These are phyloP conservation scores for Artibeus jamaicensis DNA, from an alignment of 2,797 vertebrate genomes.

Conservation along the genomic window DNA sequence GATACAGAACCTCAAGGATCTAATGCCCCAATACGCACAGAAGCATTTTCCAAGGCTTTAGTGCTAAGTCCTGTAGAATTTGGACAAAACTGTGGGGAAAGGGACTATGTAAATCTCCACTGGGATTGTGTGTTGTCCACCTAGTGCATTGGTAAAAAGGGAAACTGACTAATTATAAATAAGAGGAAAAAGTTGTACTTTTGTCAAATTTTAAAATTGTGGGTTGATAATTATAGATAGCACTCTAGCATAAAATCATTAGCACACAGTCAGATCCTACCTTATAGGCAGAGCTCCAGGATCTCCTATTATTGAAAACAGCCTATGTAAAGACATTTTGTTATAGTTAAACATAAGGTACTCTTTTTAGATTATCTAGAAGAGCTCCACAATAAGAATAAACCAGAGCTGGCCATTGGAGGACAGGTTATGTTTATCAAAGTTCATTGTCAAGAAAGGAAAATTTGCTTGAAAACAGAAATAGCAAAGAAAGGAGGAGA, in stretches of 20 bases:
- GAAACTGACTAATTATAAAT: not conserved
- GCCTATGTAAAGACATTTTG: not conserved
- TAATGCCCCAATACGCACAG: not conserved
- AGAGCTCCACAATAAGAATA: not conserved
- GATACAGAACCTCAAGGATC: not conserved
- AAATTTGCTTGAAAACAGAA: not conserved
- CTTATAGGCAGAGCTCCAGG: not conserved
- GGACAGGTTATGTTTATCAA: not conserved
- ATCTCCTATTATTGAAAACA: not conserved
- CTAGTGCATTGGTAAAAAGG: not conserved
- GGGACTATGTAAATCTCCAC: not conserved
- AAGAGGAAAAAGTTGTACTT: not conserved
- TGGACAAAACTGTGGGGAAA: not conserved
- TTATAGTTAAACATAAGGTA: not conserved
- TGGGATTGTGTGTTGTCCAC: not conserved
- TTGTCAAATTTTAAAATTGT: not conserved
- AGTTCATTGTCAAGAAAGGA: not conserved
- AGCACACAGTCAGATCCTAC: not conserved
- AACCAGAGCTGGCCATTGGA: not conserved
- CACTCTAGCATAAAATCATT: not conserved
- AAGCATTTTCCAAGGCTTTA: not conserved
- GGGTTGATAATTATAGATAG: not conserved
- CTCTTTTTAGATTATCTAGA: not conserved
- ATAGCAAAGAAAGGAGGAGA: not conserved
- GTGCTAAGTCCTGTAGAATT: not conserved